Conservation (phyloP, 2,797 vertebrate genomes). For the Lagocephalus sceleratus region DNA sequence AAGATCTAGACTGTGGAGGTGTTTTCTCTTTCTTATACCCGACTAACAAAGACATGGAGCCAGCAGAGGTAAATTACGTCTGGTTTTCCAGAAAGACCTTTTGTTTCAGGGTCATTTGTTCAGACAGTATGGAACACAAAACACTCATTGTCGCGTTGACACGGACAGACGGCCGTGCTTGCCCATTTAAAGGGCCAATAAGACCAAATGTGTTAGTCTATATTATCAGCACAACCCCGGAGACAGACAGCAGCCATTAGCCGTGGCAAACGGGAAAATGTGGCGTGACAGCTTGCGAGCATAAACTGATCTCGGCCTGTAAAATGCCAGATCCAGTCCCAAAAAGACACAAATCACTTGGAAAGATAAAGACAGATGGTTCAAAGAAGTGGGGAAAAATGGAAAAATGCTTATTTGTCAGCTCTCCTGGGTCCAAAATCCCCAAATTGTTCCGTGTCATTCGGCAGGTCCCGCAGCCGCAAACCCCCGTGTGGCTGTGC, state of each 20-base stretch:
- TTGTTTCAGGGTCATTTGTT: no score
- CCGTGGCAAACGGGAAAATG: constrained; percentile 21
- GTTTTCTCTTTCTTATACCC: no score
- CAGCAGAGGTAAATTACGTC: no score
- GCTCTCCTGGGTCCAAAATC: not conserved
- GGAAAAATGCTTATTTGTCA: no score
- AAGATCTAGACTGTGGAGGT: no score
- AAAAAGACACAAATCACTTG: constrained; percentile 19
- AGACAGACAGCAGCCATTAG: constrained; percentile 34
- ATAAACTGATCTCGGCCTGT: constrained; percentile 36
- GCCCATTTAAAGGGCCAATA: constrained; percentile 34
- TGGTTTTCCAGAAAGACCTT: not conserved
- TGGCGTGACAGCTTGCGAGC: constrained; percentile 33
- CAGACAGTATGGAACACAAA: constrained; percentile 3
- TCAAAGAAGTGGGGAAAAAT: constrained; percentile 27
- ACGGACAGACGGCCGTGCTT: constrained; percentile 29
- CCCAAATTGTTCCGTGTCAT: not conserved
- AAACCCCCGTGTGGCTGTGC: constrained; percentile 5
- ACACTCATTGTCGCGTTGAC: constrained; percentile 27
- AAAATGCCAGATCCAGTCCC: constrained; percentile 21
- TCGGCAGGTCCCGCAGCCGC: not conserved
- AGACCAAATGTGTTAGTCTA: constrained; percentile 37
- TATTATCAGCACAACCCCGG: constrained; percentile 20
- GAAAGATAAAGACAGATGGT: constrained; percentile 50
- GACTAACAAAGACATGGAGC: no score